Base-by-base conservation (phyloP, 2,797 vertebrate genomes). In the Mastacembelus armatus region DNA sequence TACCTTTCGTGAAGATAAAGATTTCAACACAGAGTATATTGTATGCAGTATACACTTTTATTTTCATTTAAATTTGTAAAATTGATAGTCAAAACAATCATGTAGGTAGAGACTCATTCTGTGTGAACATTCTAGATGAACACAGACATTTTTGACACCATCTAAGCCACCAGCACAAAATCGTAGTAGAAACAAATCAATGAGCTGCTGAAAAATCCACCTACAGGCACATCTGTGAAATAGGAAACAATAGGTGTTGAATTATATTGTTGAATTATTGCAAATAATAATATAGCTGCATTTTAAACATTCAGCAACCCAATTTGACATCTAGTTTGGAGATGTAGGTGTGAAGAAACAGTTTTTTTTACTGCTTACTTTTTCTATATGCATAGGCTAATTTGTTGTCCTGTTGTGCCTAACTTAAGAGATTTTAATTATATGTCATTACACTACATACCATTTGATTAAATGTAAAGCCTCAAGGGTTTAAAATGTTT, bases 211-310 rank as follows among this genome's bases (percentile, higher is more conserved):
- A 32, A 51, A 36, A 38, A 29, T 61, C 52, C 26, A 68, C 15
- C 24, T 61, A 45, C 5, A 89, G 86, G 86, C 87, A 90, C 87
- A 71, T 65, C 35, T 42, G 75, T 81, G 80, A 86, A 54, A 64
- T 58, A 27, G 49, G 19, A 78, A 77, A 73, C 15, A 39, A 16
- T 38, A 57, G 35, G 16, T 33, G n/a, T 21, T 80, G 40, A 66
- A 71, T 57, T 56, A 22, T 42, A 8, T 21, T 22, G 14, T 0
- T 60, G 18, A 43, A 16, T 12, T 5, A 5, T 8, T 9, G 63
- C 14, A 56, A 52, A 33, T 21, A 0, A 24, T 14, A 35, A 19
- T 0, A 35, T 29, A 11, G 50, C 14, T 30, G 21, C 2, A 42
- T 35, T 27, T 58, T 1, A 24, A 45, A 66, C 4, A 36, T 48